Evolutionary conservation across 2,113 vertebrate genomes (phyloP).

Genomic region (Xyliphius kryptos): DNA sequence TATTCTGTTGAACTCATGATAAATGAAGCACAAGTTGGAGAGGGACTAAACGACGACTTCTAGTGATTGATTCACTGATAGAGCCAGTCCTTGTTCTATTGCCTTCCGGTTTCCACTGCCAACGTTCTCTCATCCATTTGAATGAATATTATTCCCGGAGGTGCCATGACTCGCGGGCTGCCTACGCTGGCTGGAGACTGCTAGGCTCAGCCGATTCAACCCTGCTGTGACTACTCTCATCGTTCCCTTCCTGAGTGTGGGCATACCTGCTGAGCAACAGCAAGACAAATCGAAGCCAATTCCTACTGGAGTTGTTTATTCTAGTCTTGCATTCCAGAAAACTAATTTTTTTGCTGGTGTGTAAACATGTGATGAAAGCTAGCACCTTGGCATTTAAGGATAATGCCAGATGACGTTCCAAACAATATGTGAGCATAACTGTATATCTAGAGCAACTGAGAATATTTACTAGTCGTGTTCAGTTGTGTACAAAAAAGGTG

Average conservation of each 20-base stretch:
- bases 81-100: constrained; percentile 28
- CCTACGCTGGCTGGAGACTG: constrained; percentile 24
- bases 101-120: constrained; percentile 34
- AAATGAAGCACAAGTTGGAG: constrained; percentile 5
- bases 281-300: constrained; percentile 22
- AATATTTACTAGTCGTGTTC: too few relatives aligned
- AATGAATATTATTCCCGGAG: constrained; percentile 40
- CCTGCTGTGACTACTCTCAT: constrained; percentile 25
- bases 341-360: constrained; percentile 9
- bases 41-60: constrained; percentile 7
- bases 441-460: too few relatives aligned
- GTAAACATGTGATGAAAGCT: constrained; percentile 9
- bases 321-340: constrained; percentile 17
- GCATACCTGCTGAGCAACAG: constrained; percentile 30
- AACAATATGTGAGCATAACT: too few relatives aligned
- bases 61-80: constrained; percentile 23
- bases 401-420: too few relatives aligned
- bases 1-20: constrained; percentile 20
- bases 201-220: constrained; percentile 30
- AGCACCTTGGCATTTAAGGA: constrained; percentile 27
- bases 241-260: constrained; percentile 19
- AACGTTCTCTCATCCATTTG: constrained; percentile 32
- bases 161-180: constrained; percentile 35
- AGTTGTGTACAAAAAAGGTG: too few relatives aligned
- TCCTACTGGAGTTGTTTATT: constrained; percentile 27